A percentile compares a stretch with the other conserved stretches of the same genome.
Conservation (phyloP, 2,797 vertebrate species). For the Paratrypauchen microcephalus region DNA sequence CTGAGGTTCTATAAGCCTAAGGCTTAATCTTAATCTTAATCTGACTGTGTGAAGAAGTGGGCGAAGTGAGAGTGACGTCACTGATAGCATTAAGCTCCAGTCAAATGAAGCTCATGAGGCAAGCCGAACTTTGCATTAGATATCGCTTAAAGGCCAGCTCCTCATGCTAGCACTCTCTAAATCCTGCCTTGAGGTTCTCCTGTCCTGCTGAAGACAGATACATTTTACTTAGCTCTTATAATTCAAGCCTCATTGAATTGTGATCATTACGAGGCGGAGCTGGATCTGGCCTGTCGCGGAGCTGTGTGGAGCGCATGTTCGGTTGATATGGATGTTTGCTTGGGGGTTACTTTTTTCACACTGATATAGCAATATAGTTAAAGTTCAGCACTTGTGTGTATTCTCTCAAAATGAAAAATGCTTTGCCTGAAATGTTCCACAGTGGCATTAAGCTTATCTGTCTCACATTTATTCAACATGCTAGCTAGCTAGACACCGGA, state of each 20-base stretch:
- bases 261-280: slow-evolving; percentile 1
- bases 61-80: too few species aligned
- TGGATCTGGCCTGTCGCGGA: background rate
- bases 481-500: too few species aligned
- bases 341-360: background rate
- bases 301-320: background rate
- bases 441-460: too few species aligned
- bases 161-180: background rate
- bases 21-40: too few species aligned
- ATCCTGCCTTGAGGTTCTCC: background rate
- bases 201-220: slow-evolving; percentile 1
- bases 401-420: background rate
- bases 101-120: too few species aligned
- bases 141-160: background rate
- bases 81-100: too few species aligned
- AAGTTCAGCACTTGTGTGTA: background rate
- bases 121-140: background rate
- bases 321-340: slow-evolving; percentile 9
- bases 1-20: too few species aligned
- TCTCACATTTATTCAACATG: too few species aligned
- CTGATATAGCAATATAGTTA: background rate
- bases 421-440: too few species aligned
- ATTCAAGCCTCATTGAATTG: slow-evolving; percentile 11
- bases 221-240: slow-evolving; percentile 2
- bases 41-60: too few species aligned